phyloP scores from a whole-genome alignment of 1,140 invertebrate species.

The Trissolcus basalis region DNA sequence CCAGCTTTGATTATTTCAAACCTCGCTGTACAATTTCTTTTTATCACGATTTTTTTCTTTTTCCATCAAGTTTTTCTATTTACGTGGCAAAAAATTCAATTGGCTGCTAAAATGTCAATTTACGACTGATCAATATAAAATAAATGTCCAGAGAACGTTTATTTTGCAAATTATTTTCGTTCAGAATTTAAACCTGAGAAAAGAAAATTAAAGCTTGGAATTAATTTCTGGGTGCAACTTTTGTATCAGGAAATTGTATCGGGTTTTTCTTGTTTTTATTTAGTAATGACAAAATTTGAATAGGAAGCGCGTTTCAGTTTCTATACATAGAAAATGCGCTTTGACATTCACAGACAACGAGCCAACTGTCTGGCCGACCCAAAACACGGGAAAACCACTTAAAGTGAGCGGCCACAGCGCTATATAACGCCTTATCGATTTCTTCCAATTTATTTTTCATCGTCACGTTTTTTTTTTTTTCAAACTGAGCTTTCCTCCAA shows the following conservation, averaged over 20 bases:
- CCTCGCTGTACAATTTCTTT: background rate
- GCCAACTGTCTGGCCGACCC: conserved; percentile 30
- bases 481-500: too few species aligned
- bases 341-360: conserved; percentile 11
- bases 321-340: background rate
- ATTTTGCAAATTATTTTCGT: background rate
- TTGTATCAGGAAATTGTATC: background rate
- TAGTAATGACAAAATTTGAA: background rate
- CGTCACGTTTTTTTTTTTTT: too few species aligned
- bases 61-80: too few species aligned
- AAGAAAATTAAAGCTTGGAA: background rate
- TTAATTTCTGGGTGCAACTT: background rate
- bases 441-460: conserved; percentile 1
- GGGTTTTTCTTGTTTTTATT: too few species aligned
- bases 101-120: too few species aligned
- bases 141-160: too few species aligned
- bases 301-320: conserved; percentile 5
- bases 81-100: too few species aligned
- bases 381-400: conserved; percentile 46
- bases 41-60: background rate
- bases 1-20: background rate
- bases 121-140: too few species aligned
- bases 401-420: conserved; percentile 22
- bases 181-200: background rate
- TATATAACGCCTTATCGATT: conserved; percentile 15